These are phyloP conservation scores for Scolopax rusticola DNA, from an alignment of 2,797 vertebrate species.

Conservation along the genomic window DNA sequence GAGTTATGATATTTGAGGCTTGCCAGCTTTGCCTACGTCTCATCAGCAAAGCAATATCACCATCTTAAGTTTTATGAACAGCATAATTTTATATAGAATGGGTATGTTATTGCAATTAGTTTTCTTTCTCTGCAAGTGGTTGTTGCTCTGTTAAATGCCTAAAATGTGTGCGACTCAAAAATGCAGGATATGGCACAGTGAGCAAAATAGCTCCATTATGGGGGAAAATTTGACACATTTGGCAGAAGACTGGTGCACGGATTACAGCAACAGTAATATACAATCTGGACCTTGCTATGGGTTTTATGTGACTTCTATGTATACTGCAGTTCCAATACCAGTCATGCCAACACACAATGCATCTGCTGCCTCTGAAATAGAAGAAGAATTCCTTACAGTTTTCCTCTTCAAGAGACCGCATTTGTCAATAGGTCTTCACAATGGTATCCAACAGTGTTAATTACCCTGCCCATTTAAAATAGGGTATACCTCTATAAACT, in stretches of 20 bases:
- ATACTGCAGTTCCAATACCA: conserved; percentile 19
- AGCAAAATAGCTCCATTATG: conserved; percentile 47
- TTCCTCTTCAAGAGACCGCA: background rate
- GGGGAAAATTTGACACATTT: conserved; percentile 59
- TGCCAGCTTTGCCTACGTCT: background rate
- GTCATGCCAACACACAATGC: background rate
- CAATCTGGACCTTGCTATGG: conserved; percentile 18
- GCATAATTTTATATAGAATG: conserved; percentile 8
- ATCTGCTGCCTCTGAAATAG: conserved; percentile 40
- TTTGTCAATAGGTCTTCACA: background rate
- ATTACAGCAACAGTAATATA: conserved; percentile 42
- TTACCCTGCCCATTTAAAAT: background rate
- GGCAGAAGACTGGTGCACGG: conserved; percentile 17
- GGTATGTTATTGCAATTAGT: conserved; percentile 57
- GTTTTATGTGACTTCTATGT: conserved; percentile 50
- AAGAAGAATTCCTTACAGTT: background rate
- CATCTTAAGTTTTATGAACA: background rate
- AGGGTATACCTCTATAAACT: background rate
- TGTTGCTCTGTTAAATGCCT: conserved; percentile 53
- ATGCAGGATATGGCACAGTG: conserved; percentile 40
- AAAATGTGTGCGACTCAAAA: conserved; percentile 4
- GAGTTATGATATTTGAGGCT: background rate
- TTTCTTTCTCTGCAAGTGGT: conserved; percentile 28
- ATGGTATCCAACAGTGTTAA: background rate
- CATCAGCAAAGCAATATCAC: background rate